Base-by-base conservation (phyloP, 2,888 invertebrate species). In the Xanthorhoe spadicearia region DNA sequence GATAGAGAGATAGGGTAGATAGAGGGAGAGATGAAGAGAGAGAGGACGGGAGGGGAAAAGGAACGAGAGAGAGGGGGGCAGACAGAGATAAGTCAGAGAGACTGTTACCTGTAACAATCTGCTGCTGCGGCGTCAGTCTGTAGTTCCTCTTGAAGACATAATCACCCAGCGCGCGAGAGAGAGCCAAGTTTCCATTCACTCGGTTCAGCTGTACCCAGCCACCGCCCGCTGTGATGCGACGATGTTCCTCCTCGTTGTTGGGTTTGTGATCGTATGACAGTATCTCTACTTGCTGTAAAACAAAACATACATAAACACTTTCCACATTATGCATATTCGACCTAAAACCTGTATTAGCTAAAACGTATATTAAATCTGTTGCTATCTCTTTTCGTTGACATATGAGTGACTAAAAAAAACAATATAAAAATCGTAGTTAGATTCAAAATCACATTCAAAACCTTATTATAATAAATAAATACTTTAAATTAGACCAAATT, bases 151-250 rank as follows among this genome's bases (percentile, higher is more conserved):
- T 99, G 90, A 99, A 99, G 67, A 97, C 96, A 88, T 98, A 99
- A 91, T 99, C 99, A 0, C 99, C 99, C 0, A 99, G 93, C 0
- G 99, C 99, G 74, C 99, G 94, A 0, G 99, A 99, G 56, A 99
- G 92, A 0, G 99, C 99, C 73, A 99, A 93, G 92, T 98, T 98
- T 1, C 99, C 99, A 89, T 99, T 99, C n/a, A 99, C 99, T 75
- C 99, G 94, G 93, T 99, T 99, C 77, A 97, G 96, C 86, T 99
- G 98, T 1, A 99, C 99, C 96, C 97, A 99, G 57, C 99, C 99
- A 4, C 99, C 99, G 43, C 99, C 99, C 0, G 97, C 97, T 43
- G 95, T 95, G 77, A 99, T 99, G 76, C 99, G 94, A 68, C 96
- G 95, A 17, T 96, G 94, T 90, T 99, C 99, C 50, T 94, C 94